Base-by-base conservation (phyloP, 1,140 invertebrate species). In the Adoxophyes honmai region DNA sequence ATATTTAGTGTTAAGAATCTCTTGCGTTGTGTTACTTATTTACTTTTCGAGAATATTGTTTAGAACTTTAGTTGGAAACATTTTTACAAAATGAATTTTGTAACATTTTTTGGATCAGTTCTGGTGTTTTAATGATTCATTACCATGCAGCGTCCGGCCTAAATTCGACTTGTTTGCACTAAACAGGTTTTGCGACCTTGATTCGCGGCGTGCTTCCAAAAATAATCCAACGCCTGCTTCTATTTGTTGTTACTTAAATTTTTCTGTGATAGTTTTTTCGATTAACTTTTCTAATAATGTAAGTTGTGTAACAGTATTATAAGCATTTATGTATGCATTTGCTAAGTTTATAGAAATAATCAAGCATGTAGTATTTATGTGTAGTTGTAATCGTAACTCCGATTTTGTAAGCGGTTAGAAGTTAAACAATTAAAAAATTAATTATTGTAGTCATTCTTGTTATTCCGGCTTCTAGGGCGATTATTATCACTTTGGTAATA, bases 261-360 rank as follows among this genome's bases (percentile, higher is more conserved):
- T 66, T 63, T 71, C 75, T 79, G 73, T 79, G 75, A 78, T 79
- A 75, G 55, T 70, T 69, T 64, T 64, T 60, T 38, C 55, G 65
- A 65, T 67, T 62, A 69, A 76, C 80, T 78, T 73, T 58, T 55
- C 11, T 65, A 38, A 37, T 35, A 48, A 10, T 48, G 4, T 48
- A 48, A 48, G 42, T 21, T 4, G n/a, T 35, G 55, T 58, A 67
- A 62, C 70, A 75, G 68, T 73, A 75, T 78, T 74, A 39, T 66
- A 57, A 53, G 58, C 64, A 61, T 54, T 53, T 18, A 15, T 48
- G 53, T 58, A 64, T 57, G 44, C 78, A 68, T 84, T 28, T 78
- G 77, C 78, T 76, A 81, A 35, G 6, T 34, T 16, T n/a, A n/a
- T 48, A 48, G 10, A 15, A 15, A 10, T 48, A 48, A 7, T 48